Evolutionary conservation across 2,113 vertebrate genomes (phyloP).

Genomic region (Rutilus rutilus): DNA sequence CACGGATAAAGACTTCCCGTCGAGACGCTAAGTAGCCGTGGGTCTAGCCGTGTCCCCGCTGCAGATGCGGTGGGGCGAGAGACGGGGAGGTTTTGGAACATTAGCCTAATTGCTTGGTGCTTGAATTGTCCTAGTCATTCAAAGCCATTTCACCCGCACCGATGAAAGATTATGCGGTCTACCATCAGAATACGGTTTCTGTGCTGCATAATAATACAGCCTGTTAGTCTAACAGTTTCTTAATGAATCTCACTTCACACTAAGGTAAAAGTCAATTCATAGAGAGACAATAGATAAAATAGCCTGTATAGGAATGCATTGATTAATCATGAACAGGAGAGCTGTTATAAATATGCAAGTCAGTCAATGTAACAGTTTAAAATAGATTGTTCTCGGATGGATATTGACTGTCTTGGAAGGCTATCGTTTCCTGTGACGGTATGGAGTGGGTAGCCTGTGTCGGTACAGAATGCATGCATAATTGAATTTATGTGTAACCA

Average conservation of each 20-base stretch:
- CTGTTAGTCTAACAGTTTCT: too few relatives aligned
- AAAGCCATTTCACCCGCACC: not conserved
- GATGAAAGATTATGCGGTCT: not conserved
- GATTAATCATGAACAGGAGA: slow-evolving; percentile 8
- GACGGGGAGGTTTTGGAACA: slow-evolving; percentile 17
- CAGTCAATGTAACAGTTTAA: not conserved
- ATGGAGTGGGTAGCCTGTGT: slow-evolving; percentile 2
- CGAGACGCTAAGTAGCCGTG: not conserved
- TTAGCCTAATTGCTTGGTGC: slow-evolving; percentile 39
- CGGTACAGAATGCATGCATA: not conserved
- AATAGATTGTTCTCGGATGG: not conserved
- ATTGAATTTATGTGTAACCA: slow-evolving; percentile 14
- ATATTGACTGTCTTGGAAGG: not conserved
- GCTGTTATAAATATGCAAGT: not conserved
- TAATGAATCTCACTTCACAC: not conserved
- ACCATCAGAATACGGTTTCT: not conserved
- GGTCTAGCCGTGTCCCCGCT: not conserved
- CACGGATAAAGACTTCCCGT: slow-evolving; percentile 24
- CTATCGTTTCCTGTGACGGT: slow-evolving; percentile 7
- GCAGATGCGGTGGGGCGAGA: not conserved
- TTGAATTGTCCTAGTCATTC: slow-evolving; percentile 9
- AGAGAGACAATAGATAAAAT: not conserved
- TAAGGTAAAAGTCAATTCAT: not conserved
- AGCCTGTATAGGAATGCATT: not conserved
- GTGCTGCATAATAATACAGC: not conserved